Conservation (phyloP, 2,797 vertebrate species). For the Spheniscus humboldti region DNA sequence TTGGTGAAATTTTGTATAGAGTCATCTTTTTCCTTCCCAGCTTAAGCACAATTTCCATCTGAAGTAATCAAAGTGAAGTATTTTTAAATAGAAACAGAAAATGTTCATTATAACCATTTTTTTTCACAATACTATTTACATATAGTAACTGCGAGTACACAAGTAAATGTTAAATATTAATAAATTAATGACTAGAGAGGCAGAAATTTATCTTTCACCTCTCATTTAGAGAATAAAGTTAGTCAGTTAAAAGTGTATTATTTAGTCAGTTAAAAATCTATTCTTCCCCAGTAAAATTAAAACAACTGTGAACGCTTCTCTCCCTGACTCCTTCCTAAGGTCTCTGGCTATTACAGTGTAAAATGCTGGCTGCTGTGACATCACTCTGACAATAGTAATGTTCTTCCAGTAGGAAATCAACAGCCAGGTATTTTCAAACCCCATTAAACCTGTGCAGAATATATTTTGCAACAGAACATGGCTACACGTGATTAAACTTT, state of each 20-base stretch:
- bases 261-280: neutral
- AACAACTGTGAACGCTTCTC: fast-evolving
- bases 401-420: neutral
- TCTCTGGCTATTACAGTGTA: neutral
- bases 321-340: neutral
- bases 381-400: neutral
- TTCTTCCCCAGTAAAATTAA: neutral
- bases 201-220: neutral
- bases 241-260: neutral
- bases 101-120: neutral
- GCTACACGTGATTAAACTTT: neutral
- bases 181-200: neutral
- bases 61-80: neutral
- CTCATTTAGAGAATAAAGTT: neutral
- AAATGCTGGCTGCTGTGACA: neutral
- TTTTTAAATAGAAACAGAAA: neutral
- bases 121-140: neutral
- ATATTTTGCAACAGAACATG: neutral
- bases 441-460: neutral
- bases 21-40: neutral
- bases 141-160: neutral
- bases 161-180: neutral
- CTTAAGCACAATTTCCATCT: neutral
- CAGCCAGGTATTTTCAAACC: neutral
- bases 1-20: neutral